phyloP scores from a whole-genome alignment of 2,888 invertebrate species.

The Caenorhabditis sp. region DNA sequence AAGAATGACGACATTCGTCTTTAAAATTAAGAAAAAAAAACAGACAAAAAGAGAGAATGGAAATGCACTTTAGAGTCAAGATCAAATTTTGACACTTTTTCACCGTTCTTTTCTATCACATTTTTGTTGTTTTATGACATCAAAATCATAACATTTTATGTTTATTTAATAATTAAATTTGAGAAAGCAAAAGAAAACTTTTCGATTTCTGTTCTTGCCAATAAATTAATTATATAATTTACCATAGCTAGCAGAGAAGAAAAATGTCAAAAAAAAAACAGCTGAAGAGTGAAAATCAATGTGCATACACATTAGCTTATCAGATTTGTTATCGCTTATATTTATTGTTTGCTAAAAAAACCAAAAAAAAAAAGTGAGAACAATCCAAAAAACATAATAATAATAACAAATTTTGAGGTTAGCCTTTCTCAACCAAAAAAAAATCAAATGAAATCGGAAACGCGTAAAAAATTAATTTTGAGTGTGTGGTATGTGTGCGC shows the following conservation, averaged over 20 bases:
- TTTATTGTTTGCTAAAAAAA: background rate
- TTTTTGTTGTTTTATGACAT: no score
- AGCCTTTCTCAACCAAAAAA: no score
- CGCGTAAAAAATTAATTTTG: background rate
- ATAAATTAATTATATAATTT: no score
- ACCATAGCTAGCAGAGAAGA: background rate
- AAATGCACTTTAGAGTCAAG: background rate
- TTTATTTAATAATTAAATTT: no score
- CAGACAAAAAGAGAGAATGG: background rate
- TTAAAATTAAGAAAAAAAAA: background rate
- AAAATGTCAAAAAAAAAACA: slow-evolving; percentile 12
- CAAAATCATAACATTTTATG: no score
- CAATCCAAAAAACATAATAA: background rate
- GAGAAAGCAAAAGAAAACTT: no score
- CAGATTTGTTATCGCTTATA: no score
- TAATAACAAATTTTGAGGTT: background rate
- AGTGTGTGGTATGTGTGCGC: background rate
- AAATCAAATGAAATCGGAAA: no score
- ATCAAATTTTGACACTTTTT: background rate
- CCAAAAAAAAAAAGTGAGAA: slow-evolving; percentile 4
- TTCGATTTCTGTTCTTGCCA: no score
- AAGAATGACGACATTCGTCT: background rate
- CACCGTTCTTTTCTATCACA: no score
- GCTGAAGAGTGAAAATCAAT: slow-evolving; percentile 8
- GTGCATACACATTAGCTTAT: no score